Conservation (phyloP, 2,113 vertebrate species). For the Alexandromys fortis region DNA sequence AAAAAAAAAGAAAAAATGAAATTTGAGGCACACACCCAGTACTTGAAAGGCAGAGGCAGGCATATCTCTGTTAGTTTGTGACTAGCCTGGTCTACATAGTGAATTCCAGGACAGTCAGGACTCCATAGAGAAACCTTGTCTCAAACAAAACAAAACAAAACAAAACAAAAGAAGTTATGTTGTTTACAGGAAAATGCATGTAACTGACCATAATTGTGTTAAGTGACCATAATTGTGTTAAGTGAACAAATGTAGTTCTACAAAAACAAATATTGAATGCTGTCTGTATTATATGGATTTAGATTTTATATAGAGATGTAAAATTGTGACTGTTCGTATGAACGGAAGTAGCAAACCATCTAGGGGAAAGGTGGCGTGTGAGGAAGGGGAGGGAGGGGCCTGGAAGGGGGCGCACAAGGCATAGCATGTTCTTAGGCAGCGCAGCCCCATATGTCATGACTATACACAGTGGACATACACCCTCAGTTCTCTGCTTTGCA, state of each 20-base stretch:
- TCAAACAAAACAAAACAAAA: neutral
- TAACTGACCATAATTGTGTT: no score
- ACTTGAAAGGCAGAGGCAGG: neutral
- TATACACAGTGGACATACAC: neutral
- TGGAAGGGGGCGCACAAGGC: no score
- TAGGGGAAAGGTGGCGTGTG: neutral
- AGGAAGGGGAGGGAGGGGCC: neutral
- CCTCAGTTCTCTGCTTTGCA: neutral
- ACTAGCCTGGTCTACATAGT: neutral
- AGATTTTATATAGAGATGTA: neutral
- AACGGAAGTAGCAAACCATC: neutral
- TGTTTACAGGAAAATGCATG: neutral
- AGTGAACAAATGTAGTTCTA: neutral
- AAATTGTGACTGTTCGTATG: neutral
- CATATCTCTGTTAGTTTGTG: neutral
- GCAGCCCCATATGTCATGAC: neutral
- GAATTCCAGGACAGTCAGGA: neutral
- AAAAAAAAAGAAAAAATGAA: neutral
- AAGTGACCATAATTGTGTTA: neutral
- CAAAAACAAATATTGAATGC: neutral
- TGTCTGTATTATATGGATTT: neutral
- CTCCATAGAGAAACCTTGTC: neutral
- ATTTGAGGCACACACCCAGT: neutral
- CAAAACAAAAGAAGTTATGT: neutral
- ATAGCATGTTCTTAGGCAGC: neutral